Conservation (phyloP, 2,113 vertebrate species). For the Struthidea cinerea region DNA sequence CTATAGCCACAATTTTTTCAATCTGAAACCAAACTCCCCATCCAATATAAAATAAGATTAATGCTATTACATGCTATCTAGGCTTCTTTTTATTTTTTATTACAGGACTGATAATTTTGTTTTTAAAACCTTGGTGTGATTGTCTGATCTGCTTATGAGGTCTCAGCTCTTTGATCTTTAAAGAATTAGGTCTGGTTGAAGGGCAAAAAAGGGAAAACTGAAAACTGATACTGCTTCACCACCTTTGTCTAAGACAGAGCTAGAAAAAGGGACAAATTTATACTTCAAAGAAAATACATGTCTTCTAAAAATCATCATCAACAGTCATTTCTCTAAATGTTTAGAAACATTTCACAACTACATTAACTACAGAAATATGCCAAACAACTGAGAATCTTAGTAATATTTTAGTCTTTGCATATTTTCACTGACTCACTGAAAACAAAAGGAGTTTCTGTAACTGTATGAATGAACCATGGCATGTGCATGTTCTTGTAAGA, state of each 20-base stretch:
- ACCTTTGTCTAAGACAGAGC: neutral
- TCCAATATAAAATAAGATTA: neutral
- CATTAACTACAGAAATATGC: constrained; percentile 56
- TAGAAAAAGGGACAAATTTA: neutral
- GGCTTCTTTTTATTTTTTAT: neutral
- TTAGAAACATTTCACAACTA: constrained; percentile 43
- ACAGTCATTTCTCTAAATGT: constrained; percentile 15
- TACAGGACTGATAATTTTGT: neutral
- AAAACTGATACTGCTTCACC: neutral
- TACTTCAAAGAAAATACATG: neutral
- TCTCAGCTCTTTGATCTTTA: neutral
- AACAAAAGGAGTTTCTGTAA: constrained; percentile 77
- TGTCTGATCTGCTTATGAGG: neutral
- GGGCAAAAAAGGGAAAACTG: neutral
- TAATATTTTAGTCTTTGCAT: constrained; percentile 48
- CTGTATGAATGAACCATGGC: constrained; percentile 89
- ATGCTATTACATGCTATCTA: neutral
- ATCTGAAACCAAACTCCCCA: neutral
- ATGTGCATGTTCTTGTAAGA: constrained; percentile 89
- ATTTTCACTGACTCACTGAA: constrained; percentile 56
- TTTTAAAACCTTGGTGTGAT: neutral
- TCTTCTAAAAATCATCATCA: neutral
- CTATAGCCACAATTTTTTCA: neutral
- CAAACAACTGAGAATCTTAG: constrained; percentile 29
- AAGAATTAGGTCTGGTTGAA: neutral